Evolutionary conservation across 92 coral and sea anemone species (phyloP).

Genomic region (Palythoa caribaeorum): DNA sequence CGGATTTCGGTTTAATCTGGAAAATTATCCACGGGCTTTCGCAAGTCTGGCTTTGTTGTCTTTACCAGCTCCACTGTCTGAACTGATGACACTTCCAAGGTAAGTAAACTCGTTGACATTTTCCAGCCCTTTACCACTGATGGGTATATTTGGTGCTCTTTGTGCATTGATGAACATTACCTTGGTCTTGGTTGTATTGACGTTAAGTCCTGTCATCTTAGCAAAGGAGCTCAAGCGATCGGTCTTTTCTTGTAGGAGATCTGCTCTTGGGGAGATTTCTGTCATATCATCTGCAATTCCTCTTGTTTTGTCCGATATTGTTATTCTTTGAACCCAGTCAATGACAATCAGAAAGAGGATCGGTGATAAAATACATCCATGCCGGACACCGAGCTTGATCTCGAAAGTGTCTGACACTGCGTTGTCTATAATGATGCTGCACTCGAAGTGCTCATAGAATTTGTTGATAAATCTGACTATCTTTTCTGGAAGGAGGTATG

Average conservation of each 20-base stretch:
- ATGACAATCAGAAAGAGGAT: constrained; percentile 39
- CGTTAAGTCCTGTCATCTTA: constrained; percentile 5
- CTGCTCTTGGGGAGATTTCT: constrained; percentile 1
- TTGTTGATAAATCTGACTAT: not conserved
- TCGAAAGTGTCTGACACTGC: constrained; percentile 7
- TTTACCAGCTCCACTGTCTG: not conserved
- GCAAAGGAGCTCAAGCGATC: constrained; percentile 19
- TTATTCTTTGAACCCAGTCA: constrained; percentile 23
- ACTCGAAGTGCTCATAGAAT: constrained; percentile 20
- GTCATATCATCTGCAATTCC: constrained; percentile 37
- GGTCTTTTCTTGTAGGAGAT: constrained; percentile 36
- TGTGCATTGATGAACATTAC: not conserved
- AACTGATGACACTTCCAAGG: not conserved
- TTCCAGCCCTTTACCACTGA: not conserved
- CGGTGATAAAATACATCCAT: not conserved
- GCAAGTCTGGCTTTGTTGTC: not conserved
- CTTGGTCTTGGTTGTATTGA: constrained; percentile 1
- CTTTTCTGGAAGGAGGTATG: constrained; percentile 19
- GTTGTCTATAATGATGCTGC: constrained; percentile 28
- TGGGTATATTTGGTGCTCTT: not conserved
- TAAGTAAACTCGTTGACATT: not conserved
- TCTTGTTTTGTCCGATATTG: constrained; percentile 31
- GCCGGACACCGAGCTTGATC: not conserved
- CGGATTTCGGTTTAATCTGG: not conserved
- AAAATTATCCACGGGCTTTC: not conserved